phyloP scores from a whole-genome alignment of 2,797 vertebrate species.

The Poeciliopsis presidionis region DNA sequence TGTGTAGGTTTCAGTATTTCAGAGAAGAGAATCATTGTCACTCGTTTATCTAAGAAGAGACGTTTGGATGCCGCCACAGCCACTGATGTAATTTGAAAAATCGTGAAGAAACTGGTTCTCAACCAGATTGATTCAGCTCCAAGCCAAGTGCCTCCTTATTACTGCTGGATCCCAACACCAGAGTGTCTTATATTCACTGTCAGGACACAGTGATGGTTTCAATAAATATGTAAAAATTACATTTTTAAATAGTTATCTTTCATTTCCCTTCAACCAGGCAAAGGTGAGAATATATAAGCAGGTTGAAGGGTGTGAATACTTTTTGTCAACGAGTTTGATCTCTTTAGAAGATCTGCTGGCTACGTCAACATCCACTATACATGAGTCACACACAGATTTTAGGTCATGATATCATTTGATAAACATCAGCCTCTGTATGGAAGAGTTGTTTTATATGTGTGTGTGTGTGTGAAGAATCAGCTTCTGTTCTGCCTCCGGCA shows the following conservation, averaged over 20 bases:
- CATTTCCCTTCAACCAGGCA: neutral
- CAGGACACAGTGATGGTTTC: too few species aligned
- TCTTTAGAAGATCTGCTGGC: conserved; percentile 4
- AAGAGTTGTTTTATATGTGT: neutral
- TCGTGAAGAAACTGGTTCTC: too few species aligned
- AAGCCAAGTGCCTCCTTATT: too few species aligned
- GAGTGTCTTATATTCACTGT: too few species aligned
- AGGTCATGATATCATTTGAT: neutral
- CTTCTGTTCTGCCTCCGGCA: neutral
- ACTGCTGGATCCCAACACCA: too few species aligned
- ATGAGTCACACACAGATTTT: conserved; percentile 1
- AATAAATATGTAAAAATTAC: too few species aligned
- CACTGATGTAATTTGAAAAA: too few species aligned
- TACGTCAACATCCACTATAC: conserved; percentile 8
- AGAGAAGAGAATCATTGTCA: too few species aligned
- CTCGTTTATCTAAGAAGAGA: too few species aligned
- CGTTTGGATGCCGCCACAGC: too few species aligned
- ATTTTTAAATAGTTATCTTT: neutral
- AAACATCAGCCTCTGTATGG: conserved; percentile 1
- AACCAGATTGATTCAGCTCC: too few species aligned
- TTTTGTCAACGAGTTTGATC: neutral
- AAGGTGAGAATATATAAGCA: neutral
- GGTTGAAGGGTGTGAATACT: neutral
- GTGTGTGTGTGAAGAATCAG: neutral
- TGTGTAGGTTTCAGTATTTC: too few species aligned